Evolutionary conservation across 2,888 invertebrate genomes (phyloP), one percentile per base, ranked within the genome.

Genomic region (Cheilosia urbana): DNA sequence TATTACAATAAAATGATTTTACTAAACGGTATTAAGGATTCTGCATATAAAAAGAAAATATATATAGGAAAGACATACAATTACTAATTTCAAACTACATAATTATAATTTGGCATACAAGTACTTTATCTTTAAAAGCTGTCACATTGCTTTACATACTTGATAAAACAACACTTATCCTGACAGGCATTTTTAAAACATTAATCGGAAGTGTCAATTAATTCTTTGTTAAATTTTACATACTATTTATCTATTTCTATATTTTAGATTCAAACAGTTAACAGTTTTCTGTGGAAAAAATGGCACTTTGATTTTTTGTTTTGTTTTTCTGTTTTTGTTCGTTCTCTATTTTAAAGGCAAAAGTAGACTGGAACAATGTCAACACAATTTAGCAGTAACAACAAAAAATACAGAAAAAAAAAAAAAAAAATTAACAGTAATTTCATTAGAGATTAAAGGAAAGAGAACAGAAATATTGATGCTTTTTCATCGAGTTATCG

Each of bases 371-470:
- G 30, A 30, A 30, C 19, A 40, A 66, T 47, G 30, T 24, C 34
- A 37, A 66, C 13, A 68, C 34, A 27, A 53, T 72, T 49, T 45
- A 42, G 49, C 57, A 51, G 66, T 51, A 60, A 73, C 51, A 68
- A 63, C 60, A 65, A 49, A 66, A 63, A 27, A n/a, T n/a, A n/a
- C n/a, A n/a, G n/a, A 51, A 19, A 53, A 57, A 62, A 63, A 68
- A 57, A 73, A 66, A 34, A 37, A n/a, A 30, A 45, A 42, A 68
- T 75, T 75, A 65, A 68, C 45, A 21, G 19, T 78, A 75, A 80
- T 76, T 80, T 78, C 71, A 84, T 80, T 84, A 76, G 63, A 84
- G 66, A 42, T 78, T 49, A 60, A 55, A 19, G 19, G 63, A 65
- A 34, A 78, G 62, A 49, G 62, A 66, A 68, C 68, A 68, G 55